A percentile compares a stretch with the other conserved stretches of the same genome.
Evolutionary conservation across 1,140 invertebrate species (phyloP).

Genomic region (Microplitis mediator): DNA sequence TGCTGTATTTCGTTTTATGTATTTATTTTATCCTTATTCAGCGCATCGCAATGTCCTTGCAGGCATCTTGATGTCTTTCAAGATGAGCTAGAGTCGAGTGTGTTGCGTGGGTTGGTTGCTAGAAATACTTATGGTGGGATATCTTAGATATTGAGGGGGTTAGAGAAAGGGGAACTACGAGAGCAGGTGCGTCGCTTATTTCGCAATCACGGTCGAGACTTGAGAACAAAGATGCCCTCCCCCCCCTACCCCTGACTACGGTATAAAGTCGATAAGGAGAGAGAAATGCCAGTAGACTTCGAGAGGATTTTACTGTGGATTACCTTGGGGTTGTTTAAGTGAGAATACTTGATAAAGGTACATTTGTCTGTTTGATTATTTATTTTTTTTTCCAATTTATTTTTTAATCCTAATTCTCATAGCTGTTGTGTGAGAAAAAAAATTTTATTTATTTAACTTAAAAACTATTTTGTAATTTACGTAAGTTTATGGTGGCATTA

Average conservation of each 20-base stretch:
- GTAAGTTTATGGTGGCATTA: not conserved
- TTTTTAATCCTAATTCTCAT: not conserved
- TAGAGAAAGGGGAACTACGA: not conserved
- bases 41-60: no score
- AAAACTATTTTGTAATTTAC: not conserved
- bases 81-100: not conserved
- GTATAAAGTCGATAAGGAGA: conserved; percentile 18
- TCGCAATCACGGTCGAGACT: conserved; percentile 24
- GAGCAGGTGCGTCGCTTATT: conserved; percentile 28
- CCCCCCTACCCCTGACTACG: not conserved
- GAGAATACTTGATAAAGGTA: not conserved
- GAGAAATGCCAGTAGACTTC: conserved; percentile 3
- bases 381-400: not conserved
- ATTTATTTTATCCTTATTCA: no score
- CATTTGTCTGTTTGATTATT: not conserved
- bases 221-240: conserved; percentile 22
- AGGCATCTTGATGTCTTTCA: no score
- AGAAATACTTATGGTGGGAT: not conserved
- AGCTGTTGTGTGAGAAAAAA: no score
- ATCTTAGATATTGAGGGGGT: not conserved
- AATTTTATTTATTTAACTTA: not conserved
- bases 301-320: not conserved
- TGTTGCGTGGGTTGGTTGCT: not conserved
- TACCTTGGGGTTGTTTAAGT: conserved; percentile 3
- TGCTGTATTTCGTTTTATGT: no score